Evolutionary conservation across 1,140 invertebrate species (phyloP), one percentile per base, ranked within the genome.

Genomic region (Delia radicum): DNA sequence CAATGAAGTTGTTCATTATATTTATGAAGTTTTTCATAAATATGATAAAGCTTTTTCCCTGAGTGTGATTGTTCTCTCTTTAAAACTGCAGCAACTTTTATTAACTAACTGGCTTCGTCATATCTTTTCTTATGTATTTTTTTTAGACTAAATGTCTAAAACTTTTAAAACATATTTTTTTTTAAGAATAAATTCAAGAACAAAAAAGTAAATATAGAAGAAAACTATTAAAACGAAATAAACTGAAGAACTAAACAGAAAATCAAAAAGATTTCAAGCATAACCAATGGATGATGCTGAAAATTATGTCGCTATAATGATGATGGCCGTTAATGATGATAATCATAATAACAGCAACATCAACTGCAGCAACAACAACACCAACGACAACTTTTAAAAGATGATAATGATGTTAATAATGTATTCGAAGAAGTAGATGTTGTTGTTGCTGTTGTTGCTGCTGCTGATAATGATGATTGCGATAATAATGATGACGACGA

Each of bases 301-400:
- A 55, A 55, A 55, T 55, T 55, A 55, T 55, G 48, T 55, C 48
- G 48, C 48, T 55, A 21, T 55, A 55, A 55, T 55, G n/a, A 55
- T 55, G 21, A 55, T 55, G 10, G 48, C 48, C 48, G 48, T 55
- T 55, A 55, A 55, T 55, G 48, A 24, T 55, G n/a, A 55, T 55
- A 2, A 55, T 55, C 0, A 21, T 55, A 21, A 4, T 18, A 55
- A 18, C 1, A 55, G 15, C n/a, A 55, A 6, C 18, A 55, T 15
- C 48, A 21, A 6, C 31, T 6, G 4, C 31, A 46, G 7, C 42
- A 55, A 18, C 48, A 55, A 21, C 48, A 7, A 21, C 48, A 55
- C 8, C 48, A 48, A 55, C 21, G 10, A 18, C 18, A 7, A 10
- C 21, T 55, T 55, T 55, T 55, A 55, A 48, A 24, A 18, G 15